phyloP scores from a whole-genome alignment of 1,140 invertebrate species.

The Ceratina japonica region DNA sequence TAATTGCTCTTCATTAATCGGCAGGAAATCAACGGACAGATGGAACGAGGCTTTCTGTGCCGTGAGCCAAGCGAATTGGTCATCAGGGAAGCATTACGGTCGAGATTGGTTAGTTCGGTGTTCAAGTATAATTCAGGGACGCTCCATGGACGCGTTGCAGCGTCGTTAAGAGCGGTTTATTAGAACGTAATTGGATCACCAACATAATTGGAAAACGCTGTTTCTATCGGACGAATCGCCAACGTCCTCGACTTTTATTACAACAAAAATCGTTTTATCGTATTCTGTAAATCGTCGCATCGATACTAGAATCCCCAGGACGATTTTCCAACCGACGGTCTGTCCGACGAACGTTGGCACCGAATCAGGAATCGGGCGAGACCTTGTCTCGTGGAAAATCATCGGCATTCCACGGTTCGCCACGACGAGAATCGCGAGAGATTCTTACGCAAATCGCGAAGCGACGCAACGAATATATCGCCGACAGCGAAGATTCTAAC shows the following conservation, averaged over 20 bases:
- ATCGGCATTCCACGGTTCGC: constrained; percentile 45
- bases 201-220: no score
- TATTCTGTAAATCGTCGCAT: no score
- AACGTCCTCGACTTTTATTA: no score
- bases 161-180: not conserved
- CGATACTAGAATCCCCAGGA: no score
- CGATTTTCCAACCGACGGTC: no score
- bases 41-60: not conserved
- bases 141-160: not conserved
- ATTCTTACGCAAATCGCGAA: constrained; percentile 41
- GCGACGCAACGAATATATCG: constrained; percentile 26
- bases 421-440: not conserved
- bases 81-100: not conserved
- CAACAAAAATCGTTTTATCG: no score
- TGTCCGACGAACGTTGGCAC: not conserved
- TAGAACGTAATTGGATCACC: not conserved
- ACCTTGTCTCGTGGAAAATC: constrained; percentile 33
- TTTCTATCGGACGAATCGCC: no score
- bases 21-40: not conserved
- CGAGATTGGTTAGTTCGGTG: not conserved
- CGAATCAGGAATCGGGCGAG: not conserved
- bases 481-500: not conserved
- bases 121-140: not conserved
- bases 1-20: constrained; percentile 6
- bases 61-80: not conserved